Percentiles rank a stretch among this genome's conserved stretches.
phyloP scores from a whole-genome alignment of 37 sponge, comb jelly and placozoan species.

The Theonella swinhoei region DNA sequence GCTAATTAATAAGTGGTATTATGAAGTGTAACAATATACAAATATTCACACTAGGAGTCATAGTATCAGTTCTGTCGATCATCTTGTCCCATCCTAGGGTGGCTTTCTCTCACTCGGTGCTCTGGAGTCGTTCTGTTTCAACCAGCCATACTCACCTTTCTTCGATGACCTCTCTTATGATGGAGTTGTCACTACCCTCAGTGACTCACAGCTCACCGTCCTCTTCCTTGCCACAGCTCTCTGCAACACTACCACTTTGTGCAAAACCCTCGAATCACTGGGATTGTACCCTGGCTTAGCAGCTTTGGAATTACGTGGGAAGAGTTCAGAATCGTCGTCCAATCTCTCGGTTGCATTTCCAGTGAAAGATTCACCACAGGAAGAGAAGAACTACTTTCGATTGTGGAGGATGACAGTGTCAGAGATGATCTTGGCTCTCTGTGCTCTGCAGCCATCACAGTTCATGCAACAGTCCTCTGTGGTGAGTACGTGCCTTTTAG shows the following conservation, averaged over 20 bases:
- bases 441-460: neutral
- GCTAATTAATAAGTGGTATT: no score
- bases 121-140: conserved; percentile 27
- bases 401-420: neutral
- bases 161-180: neutral
- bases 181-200: conserved; percentile 16
- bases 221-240: conserved; percentile 29
- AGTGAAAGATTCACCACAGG: neutral
- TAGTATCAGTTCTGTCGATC: neutral
- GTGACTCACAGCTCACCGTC: neutral
- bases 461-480: neutral
- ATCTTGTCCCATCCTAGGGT: no score
- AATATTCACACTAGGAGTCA: no score
- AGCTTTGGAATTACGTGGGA: neutral
- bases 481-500: neutral
- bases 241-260: neutral
- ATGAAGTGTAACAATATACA: no score
- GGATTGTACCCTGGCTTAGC: neutral
- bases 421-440: neutral
- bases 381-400: neutral
- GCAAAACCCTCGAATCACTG: neutral
- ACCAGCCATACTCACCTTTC: conserved; percentile 21
- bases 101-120: conserved; percentile 8
- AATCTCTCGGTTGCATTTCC: neutral
- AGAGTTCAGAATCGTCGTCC: neutral